Evolutionary conservation across 2,888 invertebrate genomes (phyloP).

Genomic region (Vesta saturnalis): DNA sequence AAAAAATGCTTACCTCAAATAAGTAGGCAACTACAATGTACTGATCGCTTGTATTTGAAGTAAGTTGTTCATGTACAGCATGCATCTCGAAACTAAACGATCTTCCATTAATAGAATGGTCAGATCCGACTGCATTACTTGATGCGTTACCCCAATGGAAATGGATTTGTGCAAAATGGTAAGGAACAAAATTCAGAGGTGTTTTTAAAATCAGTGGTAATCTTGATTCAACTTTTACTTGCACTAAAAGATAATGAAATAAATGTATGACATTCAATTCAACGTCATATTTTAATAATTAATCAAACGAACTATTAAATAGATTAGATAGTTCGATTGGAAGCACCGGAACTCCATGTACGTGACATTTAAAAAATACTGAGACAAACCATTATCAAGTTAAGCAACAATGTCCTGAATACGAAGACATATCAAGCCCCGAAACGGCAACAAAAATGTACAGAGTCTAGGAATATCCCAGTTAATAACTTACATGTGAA

Average conservation of each 20-base stretch:
- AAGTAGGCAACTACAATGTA: constrained; percentile 9
- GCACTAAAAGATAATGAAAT: not conserved
- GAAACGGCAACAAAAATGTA: no score
- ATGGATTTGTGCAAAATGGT: constrained; percentile 6
- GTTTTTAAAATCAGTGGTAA: not conserved
- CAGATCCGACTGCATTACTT: constrained; percentile 5
- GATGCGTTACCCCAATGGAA: constrained; percentile 19
- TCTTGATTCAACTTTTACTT: not conserved
- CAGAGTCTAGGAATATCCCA: no score
- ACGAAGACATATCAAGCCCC: no score
- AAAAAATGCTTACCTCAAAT: constrained; percentile 16
- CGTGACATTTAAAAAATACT: no score
- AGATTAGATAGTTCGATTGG: no score
- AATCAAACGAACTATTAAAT: no score
- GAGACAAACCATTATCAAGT: no score
- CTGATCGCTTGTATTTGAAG: not conserved
- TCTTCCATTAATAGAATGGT: constrained; percentile 12
- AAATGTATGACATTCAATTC: no score
- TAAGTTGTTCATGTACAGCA: constrained; percentile 4
- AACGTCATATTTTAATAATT: no score
- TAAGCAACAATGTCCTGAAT: no score
- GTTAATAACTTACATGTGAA: no score
- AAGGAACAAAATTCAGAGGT: not conserved
- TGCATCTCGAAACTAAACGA: constrained; percentile 19
- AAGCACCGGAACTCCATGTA: no score